phyloP scores from a whole-genome alignment of 1,140 invertebrate species.

The Colletes latitarsis region DNA sequence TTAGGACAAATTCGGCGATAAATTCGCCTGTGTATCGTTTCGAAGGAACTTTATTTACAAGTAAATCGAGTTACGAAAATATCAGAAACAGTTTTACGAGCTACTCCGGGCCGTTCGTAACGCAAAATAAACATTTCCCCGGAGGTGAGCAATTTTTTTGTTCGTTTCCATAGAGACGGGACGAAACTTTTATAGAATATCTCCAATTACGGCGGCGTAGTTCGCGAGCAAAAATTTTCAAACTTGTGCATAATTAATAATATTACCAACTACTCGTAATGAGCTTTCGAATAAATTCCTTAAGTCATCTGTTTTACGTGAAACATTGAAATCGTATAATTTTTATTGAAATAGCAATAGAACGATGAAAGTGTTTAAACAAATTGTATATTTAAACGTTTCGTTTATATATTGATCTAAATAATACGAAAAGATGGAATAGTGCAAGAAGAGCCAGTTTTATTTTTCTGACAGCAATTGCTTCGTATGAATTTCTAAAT shows the following conservation, averaged over 20 bases:
- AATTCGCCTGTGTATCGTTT: not conserved
- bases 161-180: not conserved
- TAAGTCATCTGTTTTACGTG: not conserved
- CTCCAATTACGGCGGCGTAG: not conserved
- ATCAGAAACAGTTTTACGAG: not conserved
- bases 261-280: not conserved
- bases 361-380: too few species aligned
- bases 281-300: not conserved
- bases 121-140: constrained; percentile 7
- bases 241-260: not conserved
- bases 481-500: too few species aligned
- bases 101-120: not conserved
- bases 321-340: not conserved
- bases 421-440: too few species aligned
- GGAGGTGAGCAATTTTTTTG: not conserved
- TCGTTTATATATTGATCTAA: too few species aligned
- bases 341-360: too few species aligned
- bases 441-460: too few species aligned
- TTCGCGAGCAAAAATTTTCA: not conserved
- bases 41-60: not conserved
- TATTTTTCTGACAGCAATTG: too few species aligned
- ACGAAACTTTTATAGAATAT: constrained; percentile 2
- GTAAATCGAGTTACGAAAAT: not conserved
- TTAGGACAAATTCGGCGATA: too few species aligned
- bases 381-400: too few species aligned